phyloP scores from a whole-genome alignment of 2,797 vertebrate species.

The Hirundo rustica region DNA sequence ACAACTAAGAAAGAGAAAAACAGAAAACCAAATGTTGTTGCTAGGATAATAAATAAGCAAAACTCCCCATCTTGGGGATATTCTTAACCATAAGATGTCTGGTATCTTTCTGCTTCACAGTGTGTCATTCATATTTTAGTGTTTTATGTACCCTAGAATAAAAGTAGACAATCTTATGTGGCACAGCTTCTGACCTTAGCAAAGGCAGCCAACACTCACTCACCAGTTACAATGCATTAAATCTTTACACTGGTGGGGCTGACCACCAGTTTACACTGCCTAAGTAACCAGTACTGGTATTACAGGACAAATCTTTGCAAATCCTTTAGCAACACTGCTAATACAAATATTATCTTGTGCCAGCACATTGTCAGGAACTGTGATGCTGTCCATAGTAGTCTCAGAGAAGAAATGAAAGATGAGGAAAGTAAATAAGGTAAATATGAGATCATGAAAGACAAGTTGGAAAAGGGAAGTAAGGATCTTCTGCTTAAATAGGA shows the following conservation, averaged over 20 bases:
- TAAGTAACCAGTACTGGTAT: neutral
- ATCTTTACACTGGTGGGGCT: neutral
- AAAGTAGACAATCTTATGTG: neutral
- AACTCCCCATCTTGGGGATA: neutral
- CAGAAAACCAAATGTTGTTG: neutral
- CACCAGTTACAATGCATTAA: neutral
- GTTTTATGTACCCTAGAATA: neutral
- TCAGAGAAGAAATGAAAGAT: neutral
- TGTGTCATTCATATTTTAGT: neutral
- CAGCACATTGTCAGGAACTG: neutral
- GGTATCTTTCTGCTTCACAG: neutral
- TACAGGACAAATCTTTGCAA: constrained; percentile 10
- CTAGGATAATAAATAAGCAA: neutral
- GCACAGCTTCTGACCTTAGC: neutral
- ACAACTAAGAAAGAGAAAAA: neutral
- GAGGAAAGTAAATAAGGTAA: neutral
- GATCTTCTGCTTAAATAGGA: neutral
- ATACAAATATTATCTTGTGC: neutral
- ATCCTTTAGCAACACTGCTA: constrained; percentile 2
- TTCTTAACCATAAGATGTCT: neutral
- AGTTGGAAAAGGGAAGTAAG: neutral
- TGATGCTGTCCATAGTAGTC: neutral
- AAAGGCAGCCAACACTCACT: neutral
- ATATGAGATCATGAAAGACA: neutral
- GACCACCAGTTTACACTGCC: neutral